Conservation (phyloP, 2,888 invertebrate genomes). For the Acleris laterana region DNA sequence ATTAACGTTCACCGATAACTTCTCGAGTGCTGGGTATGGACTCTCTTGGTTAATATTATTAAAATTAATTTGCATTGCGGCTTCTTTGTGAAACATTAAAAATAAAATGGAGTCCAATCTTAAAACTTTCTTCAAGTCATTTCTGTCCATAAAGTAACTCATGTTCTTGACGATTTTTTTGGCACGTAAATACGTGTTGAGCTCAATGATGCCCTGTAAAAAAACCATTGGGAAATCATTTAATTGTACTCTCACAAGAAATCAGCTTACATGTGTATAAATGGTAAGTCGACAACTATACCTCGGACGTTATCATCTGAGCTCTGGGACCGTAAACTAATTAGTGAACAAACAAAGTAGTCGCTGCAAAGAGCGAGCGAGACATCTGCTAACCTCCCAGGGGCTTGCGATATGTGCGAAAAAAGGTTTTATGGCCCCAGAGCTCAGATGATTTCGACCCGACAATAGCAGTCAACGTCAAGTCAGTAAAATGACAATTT, state of each 20-base stretch:
- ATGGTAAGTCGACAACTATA: no score
- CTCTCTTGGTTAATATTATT: conserved; percentile 66
- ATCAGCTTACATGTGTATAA: no score
- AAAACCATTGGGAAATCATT: conserved; percentile 38
- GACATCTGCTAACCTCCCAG: no score
- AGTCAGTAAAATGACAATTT: no score
- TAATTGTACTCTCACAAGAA: background rate
- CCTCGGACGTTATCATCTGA: no score
- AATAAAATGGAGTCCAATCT: conserved; percentile 54
- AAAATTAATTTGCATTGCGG: conserved; percentile 60
- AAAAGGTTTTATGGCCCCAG: no score
- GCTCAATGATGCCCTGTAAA: conserved; percentile 65
- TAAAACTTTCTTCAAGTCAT: conserved; percentile 52
- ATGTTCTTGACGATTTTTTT: conserved; percentile 55
- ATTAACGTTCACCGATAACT: conserved; percentile 59
- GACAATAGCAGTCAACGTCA: no score
- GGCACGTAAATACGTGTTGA: conserved; percentile 55
- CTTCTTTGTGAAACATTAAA: conserved; percentile 51
- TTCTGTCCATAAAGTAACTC: conserved; percentile 55
- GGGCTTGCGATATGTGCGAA: no score
- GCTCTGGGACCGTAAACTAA: no score
- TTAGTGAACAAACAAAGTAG: no score
- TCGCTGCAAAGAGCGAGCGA: no score
- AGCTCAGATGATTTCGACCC: no score
- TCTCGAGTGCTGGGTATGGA: conserved; percentile 57